Base-by-base conservation (phyloP, 2,113 vertebrate genomes). In the Lonchura striata region DNA sequence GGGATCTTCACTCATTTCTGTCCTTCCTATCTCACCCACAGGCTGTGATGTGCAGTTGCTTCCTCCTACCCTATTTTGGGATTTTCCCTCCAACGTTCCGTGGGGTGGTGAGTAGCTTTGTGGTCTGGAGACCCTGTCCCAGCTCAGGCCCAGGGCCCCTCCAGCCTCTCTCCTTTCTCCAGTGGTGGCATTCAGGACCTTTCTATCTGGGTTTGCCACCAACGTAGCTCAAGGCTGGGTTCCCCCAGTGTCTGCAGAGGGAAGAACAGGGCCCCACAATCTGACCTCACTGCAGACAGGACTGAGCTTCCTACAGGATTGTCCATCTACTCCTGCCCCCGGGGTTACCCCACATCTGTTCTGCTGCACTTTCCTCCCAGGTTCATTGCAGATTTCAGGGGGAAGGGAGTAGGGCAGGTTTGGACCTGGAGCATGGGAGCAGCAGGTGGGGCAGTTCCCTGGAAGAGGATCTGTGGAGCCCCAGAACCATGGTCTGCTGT, bases 11-110 rank as follows among this genome's bases (percentile, higher is more conserved):
- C 70, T 90, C 72, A 72, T 27, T 12, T 39, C 42, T 2, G 2
- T 37, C 5, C 31, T 76, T 72, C 68, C n/a, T 35, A 1, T 83
- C 86, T 85, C 78, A 4, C 52, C 74, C 27, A 14, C 50, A 99
- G 98, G 98, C 97, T 37, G 20, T 99, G 19, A 6, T 72, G 0
- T 98, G 98, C 76, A 98, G 98, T 95, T 56, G 54, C 31, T 56
- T 56, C 54, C 1, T 56, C 31, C 54, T 8, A 1, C 10, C 97
- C 8, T 98, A 95, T 71, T 97, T 97, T 64, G 98, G 98, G 4
- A 1, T 98, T 33, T 52, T 77, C 24, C 96, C 96, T 49, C 98
- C 98, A 46, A 17, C 0, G 2, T 96, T 72, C 90, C 88, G 3
- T 18, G 97, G 97, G 16, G 94, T 97, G 96, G 97, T 97, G 84